phyloP scores from a whole-genome alignment of 2,113 vertebrate species.

The Gopherus flavomarginatus region DNA sequence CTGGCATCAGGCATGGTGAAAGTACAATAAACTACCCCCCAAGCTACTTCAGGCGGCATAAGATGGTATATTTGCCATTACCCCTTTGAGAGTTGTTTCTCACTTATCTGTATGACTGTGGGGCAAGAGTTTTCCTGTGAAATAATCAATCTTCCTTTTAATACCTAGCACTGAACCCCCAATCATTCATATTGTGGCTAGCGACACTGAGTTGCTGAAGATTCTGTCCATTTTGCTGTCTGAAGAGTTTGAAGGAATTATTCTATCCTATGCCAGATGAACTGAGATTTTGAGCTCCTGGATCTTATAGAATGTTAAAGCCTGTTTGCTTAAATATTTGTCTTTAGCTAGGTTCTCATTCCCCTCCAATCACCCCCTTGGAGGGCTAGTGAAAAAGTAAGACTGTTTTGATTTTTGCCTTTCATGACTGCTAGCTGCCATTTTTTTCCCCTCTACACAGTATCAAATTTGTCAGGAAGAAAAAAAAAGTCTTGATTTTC shows the following conservation, averaged over 20 bases:
- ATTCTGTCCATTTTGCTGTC: neutral
- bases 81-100: too few relatives aligned
- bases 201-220: fast-evolving
- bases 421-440: neutral
- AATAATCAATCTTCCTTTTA: neutral
- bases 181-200: fast-evolving
- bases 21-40: too few relatives aligned
- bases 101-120: too few relatives aligned
- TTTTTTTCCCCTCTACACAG: fast-evolving
- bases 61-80: too few relatives aligned
- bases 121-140: too few relatives aligned
- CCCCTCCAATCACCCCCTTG: too few relatives aligned
- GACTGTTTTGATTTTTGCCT: too few relatives aligned
- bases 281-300: neutral
- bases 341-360: too few relatives aligned
- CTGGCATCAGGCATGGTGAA: neutral
- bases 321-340: neutral
- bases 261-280: neutral
- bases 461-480: neutral
- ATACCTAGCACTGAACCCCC: fast-evolving
- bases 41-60: neutral
- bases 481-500: neutral
- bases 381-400: too few relatives aligned
- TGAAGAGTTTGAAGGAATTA: too few relatives aligned
- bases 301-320: neutral